Evolutionary conservation across 1,140 invertebrate species (phyloP).

Genomic region (Trypoxylus dichotomus): DNA sequence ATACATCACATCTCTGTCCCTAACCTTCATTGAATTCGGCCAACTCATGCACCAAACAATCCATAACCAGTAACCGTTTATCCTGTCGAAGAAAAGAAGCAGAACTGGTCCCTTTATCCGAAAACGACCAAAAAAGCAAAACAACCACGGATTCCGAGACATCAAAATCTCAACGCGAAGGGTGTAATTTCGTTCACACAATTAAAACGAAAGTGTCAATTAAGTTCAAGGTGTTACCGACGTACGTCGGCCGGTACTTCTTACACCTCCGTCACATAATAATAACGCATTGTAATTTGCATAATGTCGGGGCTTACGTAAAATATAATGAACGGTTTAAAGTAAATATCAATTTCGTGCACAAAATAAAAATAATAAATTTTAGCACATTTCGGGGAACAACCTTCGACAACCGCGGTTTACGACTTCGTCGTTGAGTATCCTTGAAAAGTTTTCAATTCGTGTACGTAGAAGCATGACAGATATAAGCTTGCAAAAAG

Average conservation of each 20-base stretch:
- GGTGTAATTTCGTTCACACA: constrained; percentile 20
- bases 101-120: background rate
- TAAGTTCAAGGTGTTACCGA: constrained; percentile 16
- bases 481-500: background rate
- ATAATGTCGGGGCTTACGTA: constrained; percentile 15
- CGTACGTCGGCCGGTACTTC: background rate
- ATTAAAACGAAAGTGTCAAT: constrained; percentile 18
- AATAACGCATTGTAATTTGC: constrained; percentile 15
- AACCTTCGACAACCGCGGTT: background rate
- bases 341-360: constrained; percentile 17
- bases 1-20: too few species aligned
- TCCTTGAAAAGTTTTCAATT: background rate
- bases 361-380: background rate
- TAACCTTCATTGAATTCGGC: background rate
- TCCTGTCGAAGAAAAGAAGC: background rate
- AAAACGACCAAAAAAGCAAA: background rate
- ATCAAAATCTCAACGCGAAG: background rate
- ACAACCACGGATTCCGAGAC: background rate
- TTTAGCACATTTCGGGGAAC: constrained; percentile 1
- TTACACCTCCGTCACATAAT: background rate
- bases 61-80: background rate
- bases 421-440: background rate
- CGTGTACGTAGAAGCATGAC: background rate
- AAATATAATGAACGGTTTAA: constrained; percentile 22
- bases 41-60: background rate